Percentiles rank a stretch among this genome's conserved stretches.
Conservation (phyloP, 2,113 vertebrate species). For the Macquaria ambigua region DNA sequence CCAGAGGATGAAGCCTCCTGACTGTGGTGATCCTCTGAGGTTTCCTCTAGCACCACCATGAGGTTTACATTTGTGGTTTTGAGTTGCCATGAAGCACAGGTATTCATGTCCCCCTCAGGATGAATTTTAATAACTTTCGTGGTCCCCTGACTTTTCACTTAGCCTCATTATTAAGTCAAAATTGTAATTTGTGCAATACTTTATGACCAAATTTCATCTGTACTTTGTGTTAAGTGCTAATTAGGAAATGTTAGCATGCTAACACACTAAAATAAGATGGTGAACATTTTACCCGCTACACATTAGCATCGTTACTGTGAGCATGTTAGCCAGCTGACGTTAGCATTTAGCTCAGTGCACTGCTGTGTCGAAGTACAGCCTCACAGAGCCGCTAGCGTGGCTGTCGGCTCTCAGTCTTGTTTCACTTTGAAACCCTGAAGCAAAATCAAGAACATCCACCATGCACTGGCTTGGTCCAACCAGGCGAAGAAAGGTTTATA, state of each 20-base stretch:
- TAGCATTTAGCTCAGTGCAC: background rate
- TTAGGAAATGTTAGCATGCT: background rate
- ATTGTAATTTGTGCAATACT: background rate
- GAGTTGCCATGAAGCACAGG: background rate
- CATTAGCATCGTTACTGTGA: background rate
- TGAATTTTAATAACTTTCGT: background rate
- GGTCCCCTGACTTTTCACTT: background rate
- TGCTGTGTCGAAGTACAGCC: background rate
- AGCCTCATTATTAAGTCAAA: background rate
- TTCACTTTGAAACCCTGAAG: background rate
- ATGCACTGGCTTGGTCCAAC: background rate
- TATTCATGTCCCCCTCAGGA: no score
- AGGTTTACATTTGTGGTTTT: background rate
- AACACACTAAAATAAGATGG: background rate
- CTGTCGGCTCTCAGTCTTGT: background rate
- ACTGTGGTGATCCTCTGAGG: background rate
- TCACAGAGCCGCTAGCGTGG: background rate
- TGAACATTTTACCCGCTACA: background rate
- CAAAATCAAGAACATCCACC: background rate
- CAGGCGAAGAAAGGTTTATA: constrained; percentile 13
- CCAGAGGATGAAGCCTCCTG: background rate
- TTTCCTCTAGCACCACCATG: background rate
- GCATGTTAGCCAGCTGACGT: background rate
- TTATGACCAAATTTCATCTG: background rate
- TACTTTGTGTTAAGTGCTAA: background rate